Conservation (phyloP, 2,113 vertebrate species). For the Plecturocebus donacophilus region DNA sequence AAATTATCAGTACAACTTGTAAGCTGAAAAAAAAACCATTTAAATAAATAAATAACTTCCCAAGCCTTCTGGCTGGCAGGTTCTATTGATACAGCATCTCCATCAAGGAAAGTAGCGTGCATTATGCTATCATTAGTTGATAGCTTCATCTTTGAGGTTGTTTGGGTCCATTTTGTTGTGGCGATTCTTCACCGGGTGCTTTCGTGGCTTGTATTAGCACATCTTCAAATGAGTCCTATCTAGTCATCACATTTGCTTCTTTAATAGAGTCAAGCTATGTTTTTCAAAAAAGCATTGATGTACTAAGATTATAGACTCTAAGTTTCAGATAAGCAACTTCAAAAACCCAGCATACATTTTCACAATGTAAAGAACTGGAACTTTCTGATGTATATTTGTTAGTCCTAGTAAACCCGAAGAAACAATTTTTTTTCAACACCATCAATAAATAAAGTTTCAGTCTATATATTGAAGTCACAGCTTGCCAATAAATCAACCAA, state of each 20-base stretch:
- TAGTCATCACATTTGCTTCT: constrained; percentile 52
- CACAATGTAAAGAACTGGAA: not conserved
- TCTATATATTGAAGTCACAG: not conserved
- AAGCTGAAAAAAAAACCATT: constrained; percentile 59
- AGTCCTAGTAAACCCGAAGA: not conserved
- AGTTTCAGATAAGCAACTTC: not conserved
- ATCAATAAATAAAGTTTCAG: constrained; percentile 18
- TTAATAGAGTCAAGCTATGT: not conserved
- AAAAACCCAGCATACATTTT: not conserved
- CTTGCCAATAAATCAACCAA: not conserved
- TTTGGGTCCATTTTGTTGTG: constrained; percentile 23
- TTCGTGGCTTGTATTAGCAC: not conserved
- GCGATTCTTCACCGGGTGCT: constrained; percentile 17
- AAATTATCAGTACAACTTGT: constrained; percentile 72
- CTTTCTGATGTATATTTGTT: not conserved
- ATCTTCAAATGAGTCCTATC: constrained; percentile 39
- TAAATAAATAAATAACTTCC: constrained; percentile 70
- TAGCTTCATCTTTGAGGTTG: not conserved
- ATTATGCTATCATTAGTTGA: not conserved
- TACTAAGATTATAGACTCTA: not conserved
- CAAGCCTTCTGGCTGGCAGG: constrained; percentile 23
- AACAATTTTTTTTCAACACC: constrained; percentile 18
- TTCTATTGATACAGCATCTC: constrained; percentile 62
- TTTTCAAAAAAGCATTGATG: not conserved
- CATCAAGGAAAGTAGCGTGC: not conserved